Evolutionary conservation across 2,888 invertebrate species (phyloP).

Genomic region (Hypena proboscidalis): DNA sequence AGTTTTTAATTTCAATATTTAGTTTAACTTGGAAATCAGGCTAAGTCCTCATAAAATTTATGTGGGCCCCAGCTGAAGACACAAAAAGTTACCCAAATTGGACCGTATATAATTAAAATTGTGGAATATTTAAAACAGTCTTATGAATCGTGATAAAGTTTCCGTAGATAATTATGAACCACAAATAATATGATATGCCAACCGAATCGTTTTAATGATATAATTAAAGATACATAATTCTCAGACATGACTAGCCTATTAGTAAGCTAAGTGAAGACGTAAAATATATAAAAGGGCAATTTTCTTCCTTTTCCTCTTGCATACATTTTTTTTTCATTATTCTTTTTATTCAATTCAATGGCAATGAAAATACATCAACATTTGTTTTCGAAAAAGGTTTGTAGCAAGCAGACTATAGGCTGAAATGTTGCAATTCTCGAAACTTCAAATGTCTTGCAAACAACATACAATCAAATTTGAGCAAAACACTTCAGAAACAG

Average conservation of each 20-base stretch:
- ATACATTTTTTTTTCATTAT: too few relatives aligned
- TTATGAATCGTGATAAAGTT: too few relatives aligned
- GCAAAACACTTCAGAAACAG: constrained; percentile 22
- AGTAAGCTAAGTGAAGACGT: too few relatives aligned
- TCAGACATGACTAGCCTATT: too few relatives aligned
- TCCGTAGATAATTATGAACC: too few relatives aligned
- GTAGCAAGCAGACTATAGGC: constrained; percentile 10
- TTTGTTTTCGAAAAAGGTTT: constrained; percentile 14
- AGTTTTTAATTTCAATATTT: constrained; percentile 16
- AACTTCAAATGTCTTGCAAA: constrained; percentile 36
- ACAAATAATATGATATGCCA: too few relatives aligned
- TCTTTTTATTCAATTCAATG: too few relatives aligned
- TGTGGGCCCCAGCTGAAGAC: constrained; percentile 23
- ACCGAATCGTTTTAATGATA: too few relatives aligned
- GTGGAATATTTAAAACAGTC: too few relatives aligned
- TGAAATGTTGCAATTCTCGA: constrained; percentile 4
- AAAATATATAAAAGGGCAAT: neutral
- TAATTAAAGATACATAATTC: too few relatives aligned
- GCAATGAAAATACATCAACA: neutral
- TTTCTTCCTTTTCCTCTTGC: neutral
- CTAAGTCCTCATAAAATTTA: constrained; percentile 25
- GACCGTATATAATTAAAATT: constrained; percentile 19
- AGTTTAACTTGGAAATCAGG: constrained; percentile 18
- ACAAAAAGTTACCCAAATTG: constrained; percentile 15
- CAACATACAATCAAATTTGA: constrained; percentile 49